Conservation (phyloP, 2,888 invertebrate species). For the Drosophila sordidula region DNA sequence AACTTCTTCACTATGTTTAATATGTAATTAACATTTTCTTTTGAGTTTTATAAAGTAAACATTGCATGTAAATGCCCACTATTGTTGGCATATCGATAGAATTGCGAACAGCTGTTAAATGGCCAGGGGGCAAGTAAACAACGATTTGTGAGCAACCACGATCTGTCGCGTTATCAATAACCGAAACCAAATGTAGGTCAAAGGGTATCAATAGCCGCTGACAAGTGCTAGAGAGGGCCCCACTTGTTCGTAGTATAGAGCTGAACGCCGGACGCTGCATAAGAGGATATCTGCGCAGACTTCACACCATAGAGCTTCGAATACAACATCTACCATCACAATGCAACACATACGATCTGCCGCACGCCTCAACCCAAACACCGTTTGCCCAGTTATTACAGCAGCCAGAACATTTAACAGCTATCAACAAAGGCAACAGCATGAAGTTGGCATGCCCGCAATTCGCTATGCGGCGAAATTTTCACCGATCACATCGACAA, state of each 20-base stretch:
- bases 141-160: slow-evolving; percentile 1
- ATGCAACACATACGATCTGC: slow-evolving; percentile 43
- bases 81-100: slow-evolving; percentile 24
- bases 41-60: neutral
- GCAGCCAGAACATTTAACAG: slow-evolving; percentile 34
- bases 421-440: slow-evolving; percentile 21
- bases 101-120: slow-evolving; percentile 32
- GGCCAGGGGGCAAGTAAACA: slow-evolving; percentile 42
- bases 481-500: slow-evolving; percentile 14
- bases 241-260: slow-evolving; percentile 30
- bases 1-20: neutral
- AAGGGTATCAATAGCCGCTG: slow-evolving; percentile 38
- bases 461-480: slow-evolving; percentile 1
- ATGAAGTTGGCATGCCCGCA: slow-evolving; percentile 10
- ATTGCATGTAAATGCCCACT: neutral
- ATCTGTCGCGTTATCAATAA: slow-evolving; percentile 37
- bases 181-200: slow-evolving; percentile 47
- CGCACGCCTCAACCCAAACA: slow-evolving; percentile 4
- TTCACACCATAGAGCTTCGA: neutral
- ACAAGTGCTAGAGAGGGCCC: slow-evolving; percentile 7
- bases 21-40: neutral
- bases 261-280: slow-evolving; percentile 31
- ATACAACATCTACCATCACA: neutral
- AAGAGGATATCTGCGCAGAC: slow-evolving; percentile 26
- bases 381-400: slow-evolving; percentile 11